These are phyloP conservation scores for Megalurothrips usitatus DNA, from an alignment of 2,888 invertebrate genomes.

Conservation along the genomic window DNA sequence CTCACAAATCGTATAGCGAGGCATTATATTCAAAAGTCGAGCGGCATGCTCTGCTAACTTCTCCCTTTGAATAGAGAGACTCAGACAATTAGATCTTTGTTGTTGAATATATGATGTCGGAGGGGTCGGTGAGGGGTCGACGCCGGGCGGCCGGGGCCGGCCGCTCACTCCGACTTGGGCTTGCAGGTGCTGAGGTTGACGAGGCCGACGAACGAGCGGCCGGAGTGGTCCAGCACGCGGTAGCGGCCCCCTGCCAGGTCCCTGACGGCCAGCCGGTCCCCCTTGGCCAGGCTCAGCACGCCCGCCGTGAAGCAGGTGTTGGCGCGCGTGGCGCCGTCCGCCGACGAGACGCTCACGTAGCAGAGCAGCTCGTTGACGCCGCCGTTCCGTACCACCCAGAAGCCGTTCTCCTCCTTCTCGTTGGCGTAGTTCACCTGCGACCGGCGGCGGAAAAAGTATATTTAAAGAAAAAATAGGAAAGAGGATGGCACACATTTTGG, in stretches of 20 bases:
- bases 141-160: no score
- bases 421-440: slow-evolving; percentile 7
- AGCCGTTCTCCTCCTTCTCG: slow-evolving; percentile 9
- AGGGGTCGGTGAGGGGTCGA: no score
- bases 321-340: not conserved
- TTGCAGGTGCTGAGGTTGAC: slow-evolving; percentile 2
- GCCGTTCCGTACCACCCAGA: not conserved
- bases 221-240: slow-evolving; percentile 6
- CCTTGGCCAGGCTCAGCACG: not conserved
- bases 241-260: slow-evolving; percentile 1
- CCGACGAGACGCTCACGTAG: not conserved
- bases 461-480: no score
- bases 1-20: no score
- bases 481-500: not conserved
- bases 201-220: not conserved
- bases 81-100: no score
- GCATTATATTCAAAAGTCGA: no score
- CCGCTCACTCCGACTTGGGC: not conserved
- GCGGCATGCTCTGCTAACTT: no score
- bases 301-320: slow-evolving; percentile 19
- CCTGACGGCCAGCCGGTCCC: not conserved
- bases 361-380: not conserved
- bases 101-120: no score
- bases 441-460: not conserved
- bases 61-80: no score